Base-by-base conservation (phyloP, 1,140 invertebrate species). In the Lordiphosa mommai region DNA sequence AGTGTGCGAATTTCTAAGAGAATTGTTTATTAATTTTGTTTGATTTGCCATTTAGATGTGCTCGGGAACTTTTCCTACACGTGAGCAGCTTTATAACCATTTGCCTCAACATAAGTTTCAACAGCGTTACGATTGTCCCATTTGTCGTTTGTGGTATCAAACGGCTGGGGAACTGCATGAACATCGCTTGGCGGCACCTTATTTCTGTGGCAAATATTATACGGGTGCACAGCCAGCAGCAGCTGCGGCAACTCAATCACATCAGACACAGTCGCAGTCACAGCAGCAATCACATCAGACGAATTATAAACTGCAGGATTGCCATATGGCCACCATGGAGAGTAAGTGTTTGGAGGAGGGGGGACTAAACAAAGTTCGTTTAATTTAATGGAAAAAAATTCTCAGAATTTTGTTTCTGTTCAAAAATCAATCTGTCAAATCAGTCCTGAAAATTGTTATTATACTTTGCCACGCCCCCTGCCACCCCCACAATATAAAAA, bases 141-240 rank as follows among this genome's bases (percentile, higher is more conserved):
- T 88, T 14, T 88, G 86, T 43, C 86, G 86, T 4, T 47, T 87
- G 36, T 88, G 86, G 82, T 88, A 88, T 46, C 80, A 86, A 53
- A 84, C 80, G 7, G 67, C 76, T 6, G 10, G 57, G 3, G 80
- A 88, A 33, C 49, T 88, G 38, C 80, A 88, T 43, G 72, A 86
- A 40, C 86, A 88, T 51, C 82, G 86, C 2, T 8, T 88, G 36
- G 67, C 61, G n/a, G 72, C 77, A 0, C 86, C 86, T 3, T 86
- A 84, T 27, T 88, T 86, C 41, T 88, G 86, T 43, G 86, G 86
- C 14, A 88, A 88, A 44, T 88, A 76, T 43, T 88, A 88, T 16
- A 41, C 53, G 14, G 49, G 36, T 6, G 56, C 49, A 12, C 61
- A 71, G 23, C 41, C 73, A 27, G 16, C 74, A n/a, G 20, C 51